A percentile compares a stretch with the other conserved stretches of the same genome.
Conservation (phyloP, 2,113 vertebrate genomes). For the Centropus unirufus region DNA sequence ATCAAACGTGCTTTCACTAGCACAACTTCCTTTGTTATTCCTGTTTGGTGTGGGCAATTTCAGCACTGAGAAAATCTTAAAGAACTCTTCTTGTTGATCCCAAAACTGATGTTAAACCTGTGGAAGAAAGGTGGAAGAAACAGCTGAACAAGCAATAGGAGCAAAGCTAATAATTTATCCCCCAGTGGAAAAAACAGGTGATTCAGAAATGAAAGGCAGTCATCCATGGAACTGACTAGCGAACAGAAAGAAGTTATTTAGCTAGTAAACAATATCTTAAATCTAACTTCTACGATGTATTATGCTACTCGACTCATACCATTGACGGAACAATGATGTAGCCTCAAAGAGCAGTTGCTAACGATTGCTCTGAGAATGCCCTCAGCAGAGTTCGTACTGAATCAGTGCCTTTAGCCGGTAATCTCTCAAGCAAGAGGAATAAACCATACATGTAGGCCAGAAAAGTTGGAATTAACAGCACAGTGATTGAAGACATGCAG, state of each 20-base stretch:
- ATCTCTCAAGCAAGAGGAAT: not conserved
- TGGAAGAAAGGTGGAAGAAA: not conserved
- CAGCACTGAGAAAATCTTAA: not conserved
- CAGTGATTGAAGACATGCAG: not conserved
- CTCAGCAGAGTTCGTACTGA: not conserved
- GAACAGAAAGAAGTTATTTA: not conserved
- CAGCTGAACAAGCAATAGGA: not conserved
- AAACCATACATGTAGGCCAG: not conserved
- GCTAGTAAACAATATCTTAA: not conserved
- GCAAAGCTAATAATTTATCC: not conserved
- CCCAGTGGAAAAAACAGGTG: not conserved
- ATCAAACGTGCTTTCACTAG: not conserved
- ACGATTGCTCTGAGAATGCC: not conserved
- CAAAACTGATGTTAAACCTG: not conserved
- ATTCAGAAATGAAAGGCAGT: not conserved
- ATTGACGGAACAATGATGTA: not conserved
- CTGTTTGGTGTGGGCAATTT: not conserved
- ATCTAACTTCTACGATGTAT: not conserved
- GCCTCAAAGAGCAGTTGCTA: not conserved
- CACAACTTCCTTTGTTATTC: not conserved
- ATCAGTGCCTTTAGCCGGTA: not conserved
- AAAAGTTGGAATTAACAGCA: not conserved
- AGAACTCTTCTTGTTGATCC: not conserved
- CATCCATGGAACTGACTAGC: not conserved
- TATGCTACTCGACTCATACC: not conserved